Conservation (phyloP, 2,797 vertebrate species). For the Eleutherodactylus coqui region DNA sequence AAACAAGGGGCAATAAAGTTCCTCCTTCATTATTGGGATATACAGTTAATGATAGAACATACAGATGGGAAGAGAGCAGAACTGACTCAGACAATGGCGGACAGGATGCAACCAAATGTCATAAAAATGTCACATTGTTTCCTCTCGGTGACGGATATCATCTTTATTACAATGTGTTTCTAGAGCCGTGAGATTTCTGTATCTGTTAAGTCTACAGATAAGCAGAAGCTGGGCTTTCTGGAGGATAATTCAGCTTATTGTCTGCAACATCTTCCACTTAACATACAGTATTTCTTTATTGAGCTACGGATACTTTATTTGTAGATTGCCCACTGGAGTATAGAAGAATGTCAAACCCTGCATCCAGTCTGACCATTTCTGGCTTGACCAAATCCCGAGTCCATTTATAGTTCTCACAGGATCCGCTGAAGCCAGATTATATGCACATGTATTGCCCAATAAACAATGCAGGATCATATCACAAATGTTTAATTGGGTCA, state of each 20-base stretch:
- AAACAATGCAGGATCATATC: background rate
- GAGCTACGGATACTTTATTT: background rate
- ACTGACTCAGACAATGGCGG: slow-evolving; percentile 52
- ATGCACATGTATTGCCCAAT: background rate
- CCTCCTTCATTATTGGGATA: slow-evolving; percentile 54
- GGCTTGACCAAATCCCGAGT: background rate
- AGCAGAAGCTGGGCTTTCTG: background rate
- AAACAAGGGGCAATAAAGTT: slow-evolving; percentile 63
- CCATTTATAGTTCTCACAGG: background rate
- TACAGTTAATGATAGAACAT: slow-evolving; percentile 62
- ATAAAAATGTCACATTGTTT: slow-evolving; percentile 63
- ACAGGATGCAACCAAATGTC: slow-evolving; percentile 57
- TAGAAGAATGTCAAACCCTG: background rate
- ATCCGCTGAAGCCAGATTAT: background rate
- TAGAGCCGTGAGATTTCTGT: slow-evolving; percentile 21
- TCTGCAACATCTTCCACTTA: background rate
- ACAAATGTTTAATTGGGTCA: too few relatives aligned
- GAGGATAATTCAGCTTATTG: background rate
- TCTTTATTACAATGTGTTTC: slow-evolving; percentile 38
- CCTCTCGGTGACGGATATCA: slow-evolving; percentile 51
- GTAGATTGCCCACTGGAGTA: background rate
- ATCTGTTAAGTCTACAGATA: background rate
- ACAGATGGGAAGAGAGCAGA: slow-evolving; percentile 60
- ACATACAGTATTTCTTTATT: background rate
- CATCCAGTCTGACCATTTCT: background rate